Evolutionary conservation across 1,140 invertebrate species (phyloP).

Genomic region (Drosophila willistoni): DNA sequence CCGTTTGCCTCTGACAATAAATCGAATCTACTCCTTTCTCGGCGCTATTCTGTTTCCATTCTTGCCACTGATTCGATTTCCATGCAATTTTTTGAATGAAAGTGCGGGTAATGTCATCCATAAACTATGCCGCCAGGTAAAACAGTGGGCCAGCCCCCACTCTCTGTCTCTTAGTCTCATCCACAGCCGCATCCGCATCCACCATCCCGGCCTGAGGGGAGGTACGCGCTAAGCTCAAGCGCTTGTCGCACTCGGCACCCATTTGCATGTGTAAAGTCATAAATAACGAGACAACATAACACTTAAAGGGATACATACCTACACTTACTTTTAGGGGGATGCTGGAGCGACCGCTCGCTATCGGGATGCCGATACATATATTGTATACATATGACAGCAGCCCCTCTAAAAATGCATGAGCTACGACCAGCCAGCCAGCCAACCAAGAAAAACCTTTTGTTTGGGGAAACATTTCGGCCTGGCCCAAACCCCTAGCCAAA

Average conservation of each 20-base stretch:
- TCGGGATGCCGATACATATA: constrained; percentile 65
- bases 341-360: constrained; percentile 48
- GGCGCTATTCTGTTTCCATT: constrained; percentile 26
- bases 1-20: constrained; percentile 35
- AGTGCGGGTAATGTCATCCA: constrained; percentile 66
- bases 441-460: constrained; percentile 39
- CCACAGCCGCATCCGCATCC: constrained; percentile 30
- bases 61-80: constrained; percentile 73
- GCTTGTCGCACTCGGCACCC: constrained; percentile 70
- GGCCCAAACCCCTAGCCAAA: constrained; percentile 15
- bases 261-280: constrained; percentile 81
- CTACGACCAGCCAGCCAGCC: constrained; percentile 37
- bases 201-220: constrained; percentile 36
- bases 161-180: neutral
- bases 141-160: constrained; percentile 26
- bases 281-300: constrained; percentile 81
- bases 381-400: constrained; percentile 73
- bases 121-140: constrained; percentile 76
- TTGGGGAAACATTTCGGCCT: constrained; percentile 37
- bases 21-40: constrained; percentile 60
- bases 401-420: constrained; percentile 69
- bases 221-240: constrained; percentile 66
- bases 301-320: constrained; percentile 56
- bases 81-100: constrained; percentile 76
- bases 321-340: constrained; percentile 8